Conservation (phyloP, 1,140 invertebrate species). For the Zaprionus nigranus region DNA sequence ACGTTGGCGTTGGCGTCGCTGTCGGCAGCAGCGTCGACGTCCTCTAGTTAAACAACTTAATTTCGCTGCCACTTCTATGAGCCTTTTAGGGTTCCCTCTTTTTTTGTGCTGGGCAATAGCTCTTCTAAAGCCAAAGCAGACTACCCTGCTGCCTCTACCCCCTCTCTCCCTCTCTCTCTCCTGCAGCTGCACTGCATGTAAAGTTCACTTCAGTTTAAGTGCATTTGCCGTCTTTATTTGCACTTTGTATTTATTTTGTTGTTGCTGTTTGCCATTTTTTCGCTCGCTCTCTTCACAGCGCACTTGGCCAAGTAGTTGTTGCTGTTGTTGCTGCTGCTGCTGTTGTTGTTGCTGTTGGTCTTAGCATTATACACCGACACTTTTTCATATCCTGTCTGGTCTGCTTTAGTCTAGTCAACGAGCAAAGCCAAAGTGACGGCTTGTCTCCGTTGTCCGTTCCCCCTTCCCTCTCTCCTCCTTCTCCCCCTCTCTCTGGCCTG, state of each 20-base stretch:
- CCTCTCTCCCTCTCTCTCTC: not conserved
- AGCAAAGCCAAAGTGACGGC: constrained; percentile 54
- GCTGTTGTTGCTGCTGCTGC: too few relatives aligned
- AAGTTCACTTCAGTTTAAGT: constrained; percentile 79
- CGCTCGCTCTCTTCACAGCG: constrained; percentile 26
- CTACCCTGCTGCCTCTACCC: not conserved
- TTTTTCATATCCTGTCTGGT: constrained; percentile 81
- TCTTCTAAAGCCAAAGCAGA: constrained; percentile 1
- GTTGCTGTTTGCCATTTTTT: constrained; percentile 54
- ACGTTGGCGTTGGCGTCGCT: not conserved
- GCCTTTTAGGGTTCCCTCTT: constrained; percentile 25
- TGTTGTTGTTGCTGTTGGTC: constrained; percentile 40
- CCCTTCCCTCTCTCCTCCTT: too few relatives aligned
- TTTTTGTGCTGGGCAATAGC: constrained; percentile 37
- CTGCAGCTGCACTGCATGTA: constrained; percentile 19
- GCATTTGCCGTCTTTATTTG: constrained; percentile 79
- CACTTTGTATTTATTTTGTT: constrained; percentile 75
- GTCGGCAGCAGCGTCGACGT: constrained; percentile 1
- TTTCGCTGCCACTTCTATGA: constrained; percentile 45
- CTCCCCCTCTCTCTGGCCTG: constrained; percentile 7
- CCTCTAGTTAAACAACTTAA: constrained; percentile 45
- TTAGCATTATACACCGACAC: constrained; percentile 75
- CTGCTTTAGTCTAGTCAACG: constrained; percentile 60
- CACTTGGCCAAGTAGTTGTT: constrained; percentile 36
- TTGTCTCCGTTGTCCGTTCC: constrained; percentile 27